phyloP scores from a whole-genome alignment of 2,888 invertebrate species.

The Hartigia nigra region DNA sequence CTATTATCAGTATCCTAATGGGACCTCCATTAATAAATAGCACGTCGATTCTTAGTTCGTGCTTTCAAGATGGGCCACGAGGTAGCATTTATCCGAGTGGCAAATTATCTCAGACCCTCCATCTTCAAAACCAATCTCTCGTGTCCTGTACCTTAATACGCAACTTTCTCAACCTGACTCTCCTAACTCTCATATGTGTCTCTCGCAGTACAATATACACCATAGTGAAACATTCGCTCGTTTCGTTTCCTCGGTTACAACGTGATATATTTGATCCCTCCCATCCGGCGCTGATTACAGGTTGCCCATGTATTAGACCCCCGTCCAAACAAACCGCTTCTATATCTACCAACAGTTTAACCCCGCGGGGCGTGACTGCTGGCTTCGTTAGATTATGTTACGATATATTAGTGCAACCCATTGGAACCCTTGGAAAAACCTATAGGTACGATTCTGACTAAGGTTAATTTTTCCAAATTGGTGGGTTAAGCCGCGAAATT shows the following conservation, averaged over 20 bases:
- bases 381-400: constrained; percentile 21
- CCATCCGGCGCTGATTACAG: constrained; percentile 59
- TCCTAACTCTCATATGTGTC: not conserved
- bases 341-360: constrained; percentile 60
- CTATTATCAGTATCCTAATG: not conserved
- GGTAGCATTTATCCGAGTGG: constrained; percentile 44
- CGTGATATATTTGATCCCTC: constrained; percentile 55
- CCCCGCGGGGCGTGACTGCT: constrained; percentile 39
- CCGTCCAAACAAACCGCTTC: constrained; percentile 63
- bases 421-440: not conserved
- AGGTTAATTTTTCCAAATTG: not conserved
- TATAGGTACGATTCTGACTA: not conserved
- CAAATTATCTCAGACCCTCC: constrained; percentile 43
- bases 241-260: constrained; percentile 31
- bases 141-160: not conserved
- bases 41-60: constrained; percentile 22
- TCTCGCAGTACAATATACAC: not conserved
- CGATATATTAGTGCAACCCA: not conserved
- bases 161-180: not conserved
- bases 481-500: not conserved
- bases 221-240: constrained; percentile 7
- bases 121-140: not conserved
- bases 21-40: constrained; percentile 43
- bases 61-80: constrained; percentile 40
- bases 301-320: constrained; percentile 56